Base-by-base conservation (phyloP, 2,113 vertebrate genomes). In the Alosa alosa region DNA sequence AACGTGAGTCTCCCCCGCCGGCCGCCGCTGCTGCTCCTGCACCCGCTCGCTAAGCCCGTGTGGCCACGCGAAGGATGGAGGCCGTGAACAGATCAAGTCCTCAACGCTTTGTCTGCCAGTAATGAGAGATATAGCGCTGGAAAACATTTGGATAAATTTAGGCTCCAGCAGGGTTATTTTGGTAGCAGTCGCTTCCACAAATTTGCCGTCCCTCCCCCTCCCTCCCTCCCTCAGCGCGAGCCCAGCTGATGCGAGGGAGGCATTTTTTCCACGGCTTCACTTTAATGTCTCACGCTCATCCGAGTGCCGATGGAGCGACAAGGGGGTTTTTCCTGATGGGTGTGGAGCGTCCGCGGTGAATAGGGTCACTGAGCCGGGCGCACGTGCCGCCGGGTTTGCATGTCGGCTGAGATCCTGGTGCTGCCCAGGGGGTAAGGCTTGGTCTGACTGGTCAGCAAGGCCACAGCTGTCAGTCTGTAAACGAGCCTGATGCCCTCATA, bases 191-290 rank as follows among this genome's bases (percentile, higher is more conserved):
- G 15, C 22, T 20, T 81, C 86, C 85, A 44, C 49, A 87, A 64
- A 88, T 85, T 85, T 81, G 15, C 13, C 72, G 4, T 78, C 72
- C 20, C 13, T 0, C 47, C 47, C 11, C 47, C 13, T 0, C 47
- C 47, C 11, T 5, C 47, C 47, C 47, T 9, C 47, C 47, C 47
- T 49, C 50, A 15, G 31, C 31, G 52, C 6, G 18, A 60, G 55
- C 20, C 55, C 18, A 60, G 55, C 55, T 36, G n/a, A 36, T 46
- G 84, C 88, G 52, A 55, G 86, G 86, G 85, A n/a, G 83, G 47
- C 64, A 20, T 49, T 57, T 87, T 90, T 92, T 92, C 90, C 88
- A 82, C 83, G 1, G 72, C 88, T 81, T 85, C 75, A 17, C 46
- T 86, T 78, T 84, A 85, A 88, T 44, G 68, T 83, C 75, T 86